Evolutionary conservation across 1,140 invertebrate genomes (phyloP).

Genomic region (Apis mellifera): DNA sequence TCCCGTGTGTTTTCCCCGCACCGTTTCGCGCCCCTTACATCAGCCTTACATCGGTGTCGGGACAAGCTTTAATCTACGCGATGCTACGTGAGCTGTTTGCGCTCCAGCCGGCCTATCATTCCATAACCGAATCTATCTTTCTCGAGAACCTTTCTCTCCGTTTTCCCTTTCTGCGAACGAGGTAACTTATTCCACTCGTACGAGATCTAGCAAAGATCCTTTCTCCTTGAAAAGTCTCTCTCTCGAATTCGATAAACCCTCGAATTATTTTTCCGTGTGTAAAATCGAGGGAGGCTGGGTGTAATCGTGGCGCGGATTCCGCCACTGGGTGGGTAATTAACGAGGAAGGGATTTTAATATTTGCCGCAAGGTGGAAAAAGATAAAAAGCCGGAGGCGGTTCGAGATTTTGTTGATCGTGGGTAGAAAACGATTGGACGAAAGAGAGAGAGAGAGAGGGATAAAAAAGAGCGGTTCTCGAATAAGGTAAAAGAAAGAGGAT

Average conservation of each 20-base stretch:
- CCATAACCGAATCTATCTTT: conserved; percentile 1
- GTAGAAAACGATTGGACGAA: background rate
- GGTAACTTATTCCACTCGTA: no score
- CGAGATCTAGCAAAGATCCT: background rate
- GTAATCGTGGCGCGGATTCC: background rate
- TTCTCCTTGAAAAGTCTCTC: no score
- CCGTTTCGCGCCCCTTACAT: conserved; percentile 29
- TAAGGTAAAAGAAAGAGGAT: no score
- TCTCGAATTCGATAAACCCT: no score
- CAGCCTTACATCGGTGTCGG: background rate
- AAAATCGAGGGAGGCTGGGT: no score
- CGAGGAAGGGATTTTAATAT: conserved; percentile 4
- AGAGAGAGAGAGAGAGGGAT: no score
- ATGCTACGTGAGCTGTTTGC: conserved; percentile 74
- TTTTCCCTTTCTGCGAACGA: background rate
- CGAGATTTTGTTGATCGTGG: background rate
- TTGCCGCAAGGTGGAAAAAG: background rate
- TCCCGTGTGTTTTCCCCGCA: conserved; percentile 70
- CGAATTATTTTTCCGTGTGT: no score
- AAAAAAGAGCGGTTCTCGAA: background rate
- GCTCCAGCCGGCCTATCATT: conserved; percentile 46
- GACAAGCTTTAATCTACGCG: conserved; percentile 72
- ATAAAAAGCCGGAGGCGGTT: background rate
- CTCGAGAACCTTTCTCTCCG: background rate
- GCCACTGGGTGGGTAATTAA: no score